These are phyloP conservation scores for Tautogolabrus adspersus DNA, from an alignment of 2,113 vertebrate species.

Conservation along the genomic window DNA sequence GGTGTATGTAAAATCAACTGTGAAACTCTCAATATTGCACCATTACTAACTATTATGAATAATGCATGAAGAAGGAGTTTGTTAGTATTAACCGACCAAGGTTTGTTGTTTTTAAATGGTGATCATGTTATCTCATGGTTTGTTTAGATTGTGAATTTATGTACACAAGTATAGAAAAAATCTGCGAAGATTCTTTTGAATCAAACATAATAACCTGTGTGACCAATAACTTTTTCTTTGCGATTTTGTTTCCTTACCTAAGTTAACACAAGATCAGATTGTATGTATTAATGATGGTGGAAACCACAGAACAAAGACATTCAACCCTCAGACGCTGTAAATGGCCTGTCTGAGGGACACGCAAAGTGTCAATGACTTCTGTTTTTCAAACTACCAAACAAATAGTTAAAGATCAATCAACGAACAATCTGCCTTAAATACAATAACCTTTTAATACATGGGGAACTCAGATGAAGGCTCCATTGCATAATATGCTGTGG, in stretches of 20 bases:
- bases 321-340: neutral
- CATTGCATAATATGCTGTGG: neutral
- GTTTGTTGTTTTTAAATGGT: conserved; percentile 26
- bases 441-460: neutral
- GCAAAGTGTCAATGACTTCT: neutral
- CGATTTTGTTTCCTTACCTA: neutral
- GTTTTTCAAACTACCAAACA: conserved; percentile 18
- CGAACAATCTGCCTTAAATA: neutral
- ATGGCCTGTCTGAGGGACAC: neutral
- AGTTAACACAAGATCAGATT: neutral
- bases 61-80: conserved; percentile 45
- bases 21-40: neutral
- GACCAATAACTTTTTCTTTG: conserved; percentile 6
- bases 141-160: conserved; percentile 27
- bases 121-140: conserved; percentile 9
- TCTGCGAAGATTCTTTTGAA: conserved; percentile 24
- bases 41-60: conserved; percentile 3
- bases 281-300: neutral
- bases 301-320: conserved; percentile 9
- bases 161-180: conserved; percentile 22
- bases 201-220: conserved; percentile 9
- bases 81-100: conserved; percentile 22
- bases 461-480: neutral
- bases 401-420: neutral
- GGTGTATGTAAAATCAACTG: neutral